phyloP scores from a whole-genome alignment of 2,888 invertebrate species.

The Chorisops tibialis region DNA sequence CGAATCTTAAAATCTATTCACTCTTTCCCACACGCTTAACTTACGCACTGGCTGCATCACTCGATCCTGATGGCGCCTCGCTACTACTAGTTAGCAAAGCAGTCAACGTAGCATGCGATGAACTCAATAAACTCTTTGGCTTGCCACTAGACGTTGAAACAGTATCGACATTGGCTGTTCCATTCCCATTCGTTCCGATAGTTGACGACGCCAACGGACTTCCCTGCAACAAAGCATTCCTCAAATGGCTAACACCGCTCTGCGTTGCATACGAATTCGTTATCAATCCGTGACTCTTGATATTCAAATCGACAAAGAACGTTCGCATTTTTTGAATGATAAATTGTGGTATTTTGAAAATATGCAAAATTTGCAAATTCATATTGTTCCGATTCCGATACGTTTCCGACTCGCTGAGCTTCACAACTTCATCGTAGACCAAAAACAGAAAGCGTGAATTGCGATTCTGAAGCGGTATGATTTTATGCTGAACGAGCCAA shows the following conservation, averaged over 20 bases:
- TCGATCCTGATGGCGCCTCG: slow-evolving; percentile 11
- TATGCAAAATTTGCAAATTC: slow-evolving; percentile 46
- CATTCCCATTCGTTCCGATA: neutral
- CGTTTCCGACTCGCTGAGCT: slow-evolving; percentile 57
- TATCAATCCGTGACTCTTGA: slow-evolving; percentile 50
- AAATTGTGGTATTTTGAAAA: slow-evolving; percentile 59
- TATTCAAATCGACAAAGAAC: slow-evolving; percentile 50
- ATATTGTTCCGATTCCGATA: slow-evolving; percentile 53
- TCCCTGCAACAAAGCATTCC: slow-evolving; percentile 48
- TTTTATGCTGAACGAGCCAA: slow-evolving; percentile 60
- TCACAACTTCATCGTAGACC: slow-evolving; percentile 60
- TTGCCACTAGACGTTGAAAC: slow-evolving; percentile 31
- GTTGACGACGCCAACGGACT: slow-evolving; percentile 31
- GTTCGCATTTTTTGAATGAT: slow-evolving; percentile 61
- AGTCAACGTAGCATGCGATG: slow-evolving; percentile 51
- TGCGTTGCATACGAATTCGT: slow-evolving; percentile 43
- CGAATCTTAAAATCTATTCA: slow-evolving; percentile 1
- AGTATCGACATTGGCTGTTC: neutral
- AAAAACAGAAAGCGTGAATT: slow-evolving; percentile 61
- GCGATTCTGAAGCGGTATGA: slow-evolving; percentile 60
- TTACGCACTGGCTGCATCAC: slow-evolving; percentile 1
- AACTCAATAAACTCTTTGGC: slow-evolving; percentile 46
- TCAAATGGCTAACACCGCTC: slow-evolving; percentile 43
- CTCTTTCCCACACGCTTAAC: neutral
- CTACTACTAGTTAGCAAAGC: slow-evolving; percentile 46